A percentile compares a stretch with the other conserved stretches of the same genome.
These are phyloP conservation scores for Pachliopta kotzebuea DNA, from an alignment of 2,888 invertebrate genomes.

Conservation along the genomic window DNA sequence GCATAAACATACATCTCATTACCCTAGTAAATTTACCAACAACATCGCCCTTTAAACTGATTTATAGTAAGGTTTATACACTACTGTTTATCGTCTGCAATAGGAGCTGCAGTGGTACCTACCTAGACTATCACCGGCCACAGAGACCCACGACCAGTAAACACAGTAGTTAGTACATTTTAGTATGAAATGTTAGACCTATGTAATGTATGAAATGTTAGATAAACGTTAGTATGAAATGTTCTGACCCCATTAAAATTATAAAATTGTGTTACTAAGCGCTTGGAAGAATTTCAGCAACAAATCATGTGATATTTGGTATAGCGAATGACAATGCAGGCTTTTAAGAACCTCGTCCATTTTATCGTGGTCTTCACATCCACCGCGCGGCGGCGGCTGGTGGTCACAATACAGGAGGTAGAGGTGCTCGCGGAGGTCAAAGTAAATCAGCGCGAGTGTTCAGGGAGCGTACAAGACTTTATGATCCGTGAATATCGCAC, in stretches of 20 bases:
- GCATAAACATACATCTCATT: too few relatives aligned
- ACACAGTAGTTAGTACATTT: too few relatives aligned
- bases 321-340: conserved; percentile 38
- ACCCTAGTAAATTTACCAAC: too few relatives aligned
- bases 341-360: conserved; percentile 57
- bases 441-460: conserved; percentile 64
- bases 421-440: conserved; percentile 54
- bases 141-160: too few relatives aligned
- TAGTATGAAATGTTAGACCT: too few relatives aligned
- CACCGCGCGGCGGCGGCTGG: conserved; percentile 39
- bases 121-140: too few relatives aligned
- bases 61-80: too few relatives aligned
- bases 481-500: conserved; percentile 80
- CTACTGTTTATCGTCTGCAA: too few relatives aligned
- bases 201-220: too few relatives aligned
- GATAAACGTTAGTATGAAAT: background rate
- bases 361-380: conserved; percentile 50
- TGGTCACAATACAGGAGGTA: conserved; percentile 44
- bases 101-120: too few relatives aligned
- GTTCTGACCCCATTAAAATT: background rate
- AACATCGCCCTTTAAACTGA: too few relatives aligned
- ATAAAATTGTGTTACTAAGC: background rate
- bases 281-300: conserved; percentile 36
- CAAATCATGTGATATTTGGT: conserved; percentile 39
- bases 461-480: conserved; percentile 70